These are phyloP conservation scores for Caracal caracal DNA, from an alignment of 2,113 vertebrate genomes.

Conservation along the genomic window DNA sequence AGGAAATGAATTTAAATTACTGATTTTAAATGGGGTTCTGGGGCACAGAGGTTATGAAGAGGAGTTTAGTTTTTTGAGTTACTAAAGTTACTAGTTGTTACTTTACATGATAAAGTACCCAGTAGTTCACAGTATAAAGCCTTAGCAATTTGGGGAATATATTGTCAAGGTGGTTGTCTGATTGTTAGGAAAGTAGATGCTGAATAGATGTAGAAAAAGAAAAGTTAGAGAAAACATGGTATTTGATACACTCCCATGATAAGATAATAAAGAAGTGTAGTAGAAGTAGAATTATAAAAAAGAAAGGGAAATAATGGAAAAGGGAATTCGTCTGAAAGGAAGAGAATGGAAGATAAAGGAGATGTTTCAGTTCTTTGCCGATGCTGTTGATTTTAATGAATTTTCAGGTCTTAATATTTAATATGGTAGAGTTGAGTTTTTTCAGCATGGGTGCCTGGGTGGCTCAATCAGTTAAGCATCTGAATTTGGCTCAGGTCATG, in stretches of 20 bases:
- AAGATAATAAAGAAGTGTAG: neutral
- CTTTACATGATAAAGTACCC: neutral
- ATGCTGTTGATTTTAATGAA: constrained; percentile 1
- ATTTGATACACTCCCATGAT: neutral
- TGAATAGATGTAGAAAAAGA: neutral
- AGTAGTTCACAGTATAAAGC: neutral
- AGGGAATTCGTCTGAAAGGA: neutral
- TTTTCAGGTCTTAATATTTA: neutral
- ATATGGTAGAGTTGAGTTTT: neutral
- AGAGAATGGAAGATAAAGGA: neutral
- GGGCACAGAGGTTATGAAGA: neutral
- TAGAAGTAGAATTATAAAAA: neutral
- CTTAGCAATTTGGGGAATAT: neutral
- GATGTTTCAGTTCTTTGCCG: neutral
- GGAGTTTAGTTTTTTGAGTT: neutral
- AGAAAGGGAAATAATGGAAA: neutral
- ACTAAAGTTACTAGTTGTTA: neutral
- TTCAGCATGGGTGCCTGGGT: neutral
- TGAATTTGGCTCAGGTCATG: no score
- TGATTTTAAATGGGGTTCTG: neutral
- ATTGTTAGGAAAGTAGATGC: neutral
- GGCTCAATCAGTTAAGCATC: no score
- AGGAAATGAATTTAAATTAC: neutral
- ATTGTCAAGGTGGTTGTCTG: neutral
- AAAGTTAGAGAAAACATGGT: neutral